These are phyloP conservation scores for Cebuella pygmaea DNA, from an alignment of 2,797 vertebrate genomes.

Conservation along the genomic window DNA sequence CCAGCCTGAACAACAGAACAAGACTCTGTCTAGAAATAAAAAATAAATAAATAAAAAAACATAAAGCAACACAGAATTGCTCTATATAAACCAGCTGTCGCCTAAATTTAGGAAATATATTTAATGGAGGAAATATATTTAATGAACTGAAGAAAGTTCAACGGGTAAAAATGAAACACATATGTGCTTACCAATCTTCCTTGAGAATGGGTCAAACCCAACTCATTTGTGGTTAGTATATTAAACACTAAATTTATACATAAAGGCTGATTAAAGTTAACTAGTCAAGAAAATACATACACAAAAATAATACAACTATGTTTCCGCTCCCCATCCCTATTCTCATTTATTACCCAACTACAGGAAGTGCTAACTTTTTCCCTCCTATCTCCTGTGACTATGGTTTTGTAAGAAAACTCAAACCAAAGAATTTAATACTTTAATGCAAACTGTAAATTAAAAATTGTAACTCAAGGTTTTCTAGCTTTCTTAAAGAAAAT, in stretches of 20 bases:
- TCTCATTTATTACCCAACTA: neutral
- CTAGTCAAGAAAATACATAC: neutral
- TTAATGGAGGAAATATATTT: neutral
- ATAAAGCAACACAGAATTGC: neutral
- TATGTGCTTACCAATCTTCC: neutral
- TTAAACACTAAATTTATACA: slow-evolving; percentile 40
- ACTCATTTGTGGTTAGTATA: slow-evolving; percentile 29
- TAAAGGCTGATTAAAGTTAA: neutral
- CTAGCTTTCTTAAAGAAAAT: neutral
- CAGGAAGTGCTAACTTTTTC: neutral
- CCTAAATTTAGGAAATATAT: slow-evolving; percentile 25
- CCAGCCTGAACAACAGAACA: too few species aligned
- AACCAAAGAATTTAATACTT: slow-evolving; percentile 17
- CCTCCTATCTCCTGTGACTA: neutral
- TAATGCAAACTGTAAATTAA: slow-evolving; percentile 16
- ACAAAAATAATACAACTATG: slow-evolving; percentile 16
- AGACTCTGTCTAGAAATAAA: too few species aligned
- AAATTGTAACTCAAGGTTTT: slow-evolving; percentile 37
- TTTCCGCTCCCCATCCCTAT: neutral
- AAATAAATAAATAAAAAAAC: neutral
- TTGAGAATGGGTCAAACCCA: slow-evolving; percentile 12
- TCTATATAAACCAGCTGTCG: slow-evolving; percentile 8
- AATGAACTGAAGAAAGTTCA: neutral
- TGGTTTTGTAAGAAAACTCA: slow-evolving; percentile 24
- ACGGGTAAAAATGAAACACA: slow-evolving; percentile 6